phyloP scores from a whole-genome alignment of 2,797 vertebrate genomes.

The Trematomus bernacchii region DNA sequence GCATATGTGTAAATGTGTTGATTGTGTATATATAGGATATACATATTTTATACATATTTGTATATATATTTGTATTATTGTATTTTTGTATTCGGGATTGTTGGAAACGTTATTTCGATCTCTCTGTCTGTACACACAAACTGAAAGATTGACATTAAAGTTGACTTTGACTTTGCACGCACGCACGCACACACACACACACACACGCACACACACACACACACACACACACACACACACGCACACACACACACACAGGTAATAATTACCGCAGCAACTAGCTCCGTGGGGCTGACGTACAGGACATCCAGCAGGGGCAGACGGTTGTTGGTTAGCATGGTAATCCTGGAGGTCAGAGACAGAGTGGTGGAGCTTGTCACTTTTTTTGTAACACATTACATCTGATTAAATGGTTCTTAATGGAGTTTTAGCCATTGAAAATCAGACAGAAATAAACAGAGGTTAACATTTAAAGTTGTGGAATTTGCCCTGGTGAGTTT shows the following conservation, averaged over 20 bases:
- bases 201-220: slow-evolving; percentile 3
- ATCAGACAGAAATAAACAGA: not conserved
- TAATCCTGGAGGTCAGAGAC: slow-evolving; percentile 75
- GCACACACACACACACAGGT: not conserved
- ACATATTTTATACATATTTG: too few species aligned
- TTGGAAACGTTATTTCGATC: too few species aligned
- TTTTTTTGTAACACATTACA: too few species aligned
- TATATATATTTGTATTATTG: too few species aligned
- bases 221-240: slow-evolving; percentile 3
- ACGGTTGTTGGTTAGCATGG: slow-evolving; percentile 76
- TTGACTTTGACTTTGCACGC: too few species aligned
- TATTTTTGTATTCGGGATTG: too few species aligned
- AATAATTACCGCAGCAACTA: slow-evolving; percentile 81
- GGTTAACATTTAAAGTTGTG: not conserved
- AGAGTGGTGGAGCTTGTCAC: not conserved
- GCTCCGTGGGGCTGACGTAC: slow-evolving; percentile 79
- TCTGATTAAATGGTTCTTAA: too few species aligned
- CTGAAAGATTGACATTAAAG: too few species aligned
- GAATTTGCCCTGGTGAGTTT: not conserved
- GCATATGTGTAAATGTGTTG: too few species aligned
- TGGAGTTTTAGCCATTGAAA: not conserved
- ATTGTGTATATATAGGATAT: too few species aligned
- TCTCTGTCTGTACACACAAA: too few species aligned
- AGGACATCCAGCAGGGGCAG: slow-evolving; percentile 80
- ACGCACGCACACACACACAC: slow-evolving; percentile 5